Percentiles rank a stretch among this genome's conserved stretches.
Evolutionary conservation across 2,888 invertebrate genomes (phyloP).

Genomic region (Steinernema scapterisci): DNA sequence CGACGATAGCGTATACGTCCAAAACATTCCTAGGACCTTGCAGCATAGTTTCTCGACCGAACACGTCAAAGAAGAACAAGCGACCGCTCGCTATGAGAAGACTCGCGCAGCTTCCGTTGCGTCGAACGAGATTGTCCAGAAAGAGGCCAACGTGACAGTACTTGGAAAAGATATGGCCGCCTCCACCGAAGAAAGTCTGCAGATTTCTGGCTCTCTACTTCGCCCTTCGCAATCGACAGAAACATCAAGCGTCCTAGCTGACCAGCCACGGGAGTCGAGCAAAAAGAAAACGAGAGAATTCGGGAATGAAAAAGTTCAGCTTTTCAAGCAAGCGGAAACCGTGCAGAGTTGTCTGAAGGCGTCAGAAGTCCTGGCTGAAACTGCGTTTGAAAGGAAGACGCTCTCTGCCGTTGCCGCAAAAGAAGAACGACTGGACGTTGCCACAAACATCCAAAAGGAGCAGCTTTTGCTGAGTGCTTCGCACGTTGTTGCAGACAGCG

Average conservation of each 20-base stretch:
- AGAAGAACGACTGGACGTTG: not conserved
- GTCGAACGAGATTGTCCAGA: not conserved
- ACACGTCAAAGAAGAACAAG: not conserved
- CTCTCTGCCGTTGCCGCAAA: not conserved
- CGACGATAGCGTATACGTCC: not conserved
- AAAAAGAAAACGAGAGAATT: not conserved
- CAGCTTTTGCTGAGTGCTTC: not conserved
- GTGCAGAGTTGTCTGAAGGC: not conserved
- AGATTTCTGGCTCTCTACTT: not conserved
- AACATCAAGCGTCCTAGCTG: not conserved
- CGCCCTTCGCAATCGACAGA: not conserved
- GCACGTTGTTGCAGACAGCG: not conserved
- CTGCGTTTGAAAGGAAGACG: not conserved
- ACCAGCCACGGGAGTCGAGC: not conserved
- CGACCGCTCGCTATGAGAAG: not conserved
- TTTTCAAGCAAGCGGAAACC: not conserved
- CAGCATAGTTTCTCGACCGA: slow-evolving; percentile 12
- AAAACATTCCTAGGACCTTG: not conserved
- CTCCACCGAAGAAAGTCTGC: not conserved
- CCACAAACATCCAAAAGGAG: not conserved
- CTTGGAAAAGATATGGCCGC: not conserved
- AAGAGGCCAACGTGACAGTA: not conserved
- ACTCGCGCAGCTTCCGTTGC: not conserved
- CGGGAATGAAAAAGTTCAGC: not conserved
- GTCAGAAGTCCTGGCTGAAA: not conserved